phyloP scores from a whole-genome alignment of 2,888 invertebrate species.

The Abrostola triplasia region DNA sequence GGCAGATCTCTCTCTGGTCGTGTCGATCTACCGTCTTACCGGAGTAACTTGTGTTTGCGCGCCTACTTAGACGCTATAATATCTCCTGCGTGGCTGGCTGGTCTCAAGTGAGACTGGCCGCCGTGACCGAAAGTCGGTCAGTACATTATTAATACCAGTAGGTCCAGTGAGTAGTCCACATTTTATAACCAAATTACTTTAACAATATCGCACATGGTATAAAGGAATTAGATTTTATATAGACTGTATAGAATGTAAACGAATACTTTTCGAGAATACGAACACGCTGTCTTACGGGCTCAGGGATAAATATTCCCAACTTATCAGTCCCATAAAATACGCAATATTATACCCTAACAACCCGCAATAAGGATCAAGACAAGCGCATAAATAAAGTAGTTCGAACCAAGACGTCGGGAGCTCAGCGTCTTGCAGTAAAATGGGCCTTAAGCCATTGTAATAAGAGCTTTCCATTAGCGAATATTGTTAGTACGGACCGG shows the following conservation, averaged over 20 bases:
- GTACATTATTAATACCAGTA: too few relatives aligned
- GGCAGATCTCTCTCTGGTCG: too few relatives aligned
- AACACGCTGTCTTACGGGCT: constrained; percentile 35
- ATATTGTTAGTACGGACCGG: constrained; percentile 29
- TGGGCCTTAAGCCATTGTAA: constrained; percentile 22
- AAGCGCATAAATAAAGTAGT: constrained; percentile 11
- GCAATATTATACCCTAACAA: constrained; percentile 22
- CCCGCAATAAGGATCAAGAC: constrained; percentile 7
- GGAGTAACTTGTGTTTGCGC: too few relatives aligned
- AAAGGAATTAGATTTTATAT: constrained; percentile 46
- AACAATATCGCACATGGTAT: constrained; percentile 17
- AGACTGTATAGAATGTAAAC: constrained; percentile 37
- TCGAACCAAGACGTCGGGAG: constrained; percentile 20
- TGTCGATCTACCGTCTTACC: too few relatives aligned
- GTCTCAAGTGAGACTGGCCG: too few relatives aligned
- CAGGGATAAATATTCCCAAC: constrained; percentile 33
- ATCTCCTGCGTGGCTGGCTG: too few relatives aligned
- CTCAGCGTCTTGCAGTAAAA: constrained; percentile 25
- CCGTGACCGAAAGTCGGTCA: too few relatives aligned
- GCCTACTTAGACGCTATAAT: too few relatives aligned
- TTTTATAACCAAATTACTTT: too few relatives aligned
- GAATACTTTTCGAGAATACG: constrained; percentile 46
- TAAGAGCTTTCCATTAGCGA: constrained; percentile 37
- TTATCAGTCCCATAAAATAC: background rate
- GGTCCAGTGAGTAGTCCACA: too few relatives aligned